Base-by-base conservation (phyloP, 1,140 invertebrate species). In the Stenopsyche tienmushanensis region DNA sequence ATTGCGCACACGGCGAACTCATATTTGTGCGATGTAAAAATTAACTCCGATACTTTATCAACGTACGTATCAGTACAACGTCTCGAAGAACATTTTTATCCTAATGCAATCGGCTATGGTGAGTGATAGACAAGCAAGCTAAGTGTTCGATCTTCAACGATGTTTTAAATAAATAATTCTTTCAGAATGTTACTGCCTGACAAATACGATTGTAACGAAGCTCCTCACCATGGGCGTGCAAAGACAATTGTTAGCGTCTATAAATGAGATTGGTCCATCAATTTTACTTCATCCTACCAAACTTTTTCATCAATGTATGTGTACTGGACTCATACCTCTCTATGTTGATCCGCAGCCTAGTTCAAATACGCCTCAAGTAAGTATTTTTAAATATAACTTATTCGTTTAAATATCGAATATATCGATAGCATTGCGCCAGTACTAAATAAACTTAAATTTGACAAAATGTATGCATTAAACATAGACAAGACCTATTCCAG, bases 31-130 rank as follows among this genome's bases (percentile, higher is more conserved):
- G 78, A 82, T 70, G 74, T 79, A 3, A 71, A 73, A 41, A 71
- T 82, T 20, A 70, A 78, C 67, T 47, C 71, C 23, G 73, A 72
- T 18, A 74, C 73, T 10, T 55, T 82, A 13, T 71, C 63, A 45
- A 75, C 76, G 34, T 82, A 78, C 71, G 69, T 71, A 57, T 76
- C 82, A 0, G 77, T 78, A 55, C 84, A 79, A 60, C 76, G 82
- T 3, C 77, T 86, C 0, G 89, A 91, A 72, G 88, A 93, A 72
- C 85, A 93, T 71, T 92, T 89, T 72, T 93, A 86, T 74, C 93
- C 93, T 0, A 87, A 90, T 58, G 87, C 92, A 0, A 73, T 94
- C 26, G 84, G 86, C 3, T 92, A 91, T 77, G 83, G 89, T 90
- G 77, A 84, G 83, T 80, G 54, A 26, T 34, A 34, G 10, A 54